phyloP scores from a whole-genome alignment of 2,888 invertebrate genomes.

The Ormyrus nitidulus region DNA sequence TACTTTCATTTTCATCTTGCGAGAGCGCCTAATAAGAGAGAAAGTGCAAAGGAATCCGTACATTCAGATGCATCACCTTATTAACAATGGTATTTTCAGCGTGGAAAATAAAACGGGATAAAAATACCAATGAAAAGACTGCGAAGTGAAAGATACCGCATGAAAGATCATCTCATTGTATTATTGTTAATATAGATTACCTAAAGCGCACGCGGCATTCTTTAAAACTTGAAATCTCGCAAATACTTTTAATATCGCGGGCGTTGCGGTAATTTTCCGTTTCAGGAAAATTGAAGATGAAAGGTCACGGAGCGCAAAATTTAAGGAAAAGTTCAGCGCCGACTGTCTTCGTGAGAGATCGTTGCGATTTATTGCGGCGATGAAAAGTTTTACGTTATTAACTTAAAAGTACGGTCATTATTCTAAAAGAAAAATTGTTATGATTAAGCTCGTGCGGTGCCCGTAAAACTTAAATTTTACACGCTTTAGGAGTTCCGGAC shows the following conservation, averaged over 20 bases:
- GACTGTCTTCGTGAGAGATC: neutral
- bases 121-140: neutral
- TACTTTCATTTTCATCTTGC: slow-evolving; percentile 18
- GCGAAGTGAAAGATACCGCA: neutral
- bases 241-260: neutral
- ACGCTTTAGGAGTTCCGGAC: too few relatives aligned
- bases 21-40: slow-evolving; percentile 15
- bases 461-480: too few relatives aligned
- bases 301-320: neutral
- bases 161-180: too few relatives aligned
- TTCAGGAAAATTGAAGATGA: neutral
- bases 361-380: too few relatives aligned
- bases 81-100: slow-evolving; percentile 8
- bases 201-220: too few relatives aligned
- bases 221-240: too few relatives aligned
- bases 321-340: neutral
- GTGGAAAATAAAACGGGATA: neutral
- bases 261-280: too few relatives aligned
- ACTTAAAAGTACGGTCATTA: too few relatives aligned
- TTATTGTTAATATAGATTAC: too few relatives aligned
- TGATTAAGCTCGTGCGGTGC: too few relatives aligned
- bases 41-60: slow-evolving; percentile 9
- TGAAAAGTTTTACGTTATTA: too few relatives aligned
- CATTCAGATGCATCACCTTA: neutral
- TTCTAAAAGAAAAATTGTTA: too few relatives aligned